phyloP scores from a whole-genome alignment of 2,888 invertebrate genomes.

The Deilephila porcellus region DNA sequence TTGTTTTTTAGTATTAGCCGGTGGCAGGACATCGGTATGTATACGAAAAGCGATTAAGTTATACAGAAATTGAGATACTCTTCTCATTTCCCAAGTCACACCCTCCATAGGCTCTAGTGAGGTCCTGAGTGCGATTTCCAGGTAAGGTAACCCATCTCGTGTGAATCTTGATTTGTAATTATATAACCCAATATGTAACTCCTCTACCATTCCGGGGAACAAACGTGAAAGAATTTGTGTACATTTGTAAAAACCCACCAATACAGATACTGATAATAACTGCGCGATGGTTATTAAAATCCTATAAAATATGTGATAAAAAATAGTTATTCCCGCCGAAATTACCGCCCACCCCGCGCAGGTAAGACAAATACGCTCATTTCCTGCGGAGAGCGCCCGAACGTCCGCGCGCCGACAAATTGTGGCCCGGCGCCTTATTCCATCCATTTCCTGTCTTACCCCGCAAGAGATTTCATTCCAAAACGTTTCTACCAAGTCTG shows the following conservation, averaged over 20 bases:
- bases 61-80: not conserved
- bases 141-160: not conserved
- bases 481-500: not conserved
- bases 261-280: no score
- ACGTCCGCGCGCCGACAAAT: slow-evolving; percentile 75
- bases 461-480: slow-evolving; percentile 8
- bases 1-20: no score
- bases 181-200: no score
- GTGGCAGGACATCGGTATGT: no score
- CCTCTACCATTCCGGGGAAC: no score
- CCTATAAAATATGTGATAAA: no score
- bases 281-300: no score
- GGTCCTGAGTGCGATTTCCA: not conserved
- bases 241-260: no score
- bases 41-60: not conserved
- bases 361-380: slow-evolving; percentile 83
- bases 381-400: slow-evolving; percentile 76
- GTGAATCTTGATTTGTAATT: no score
- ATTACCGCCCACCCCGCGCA: slow-evolving; percentile 48
- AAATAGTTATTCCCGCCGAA: slow-evolving; percentile 38
- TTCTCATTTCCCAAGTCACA: no score
- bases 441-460: slow-evolving; percentile 34
- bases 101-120: no score
- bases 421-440: slow-evolving; percentile 66
- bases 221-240: no score